Evolutionary conservation across 2,888 invertebrate genomes (phyloP), one percentile per base, ranked within the genome.

Genomic region (Temnothorax ravouxi): DNA sequence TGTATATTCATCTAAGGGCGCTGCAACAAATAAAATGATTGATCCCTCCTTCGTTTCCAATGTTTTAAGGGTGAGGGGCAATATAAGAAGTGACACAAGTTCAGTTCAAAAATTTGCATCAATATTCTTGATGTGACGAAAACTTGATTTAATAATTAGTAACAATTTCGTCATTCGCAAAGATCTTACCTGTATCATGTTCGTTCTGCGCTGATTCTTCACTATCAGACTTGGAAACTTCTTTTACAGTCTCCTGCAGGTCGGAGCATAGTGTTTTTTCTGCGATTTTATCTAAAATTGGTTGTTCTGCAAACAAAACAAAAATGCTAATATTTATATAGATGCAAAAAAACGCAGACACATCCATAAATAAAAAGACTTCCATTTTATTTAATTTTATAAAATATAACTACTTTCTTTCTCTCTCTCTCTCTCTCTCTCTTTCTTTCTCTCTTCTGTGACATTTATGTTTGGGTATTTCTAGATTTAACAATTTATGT

Each of bases 131-230:
- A 47, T 52, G 44, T 15, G 15, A 3, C 11, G 29, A 69, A 71
- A 66, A 38, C 56, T 25, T 54, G 13, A 9, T 83, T 75, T 64
- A 29, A 61, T 74, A 59, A 80, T 67, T 52, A 72, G 67, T 71
- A 77, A 87, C n/a, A 66, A 84, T 44, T 62, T 74, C 72, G 34
- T 85, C 77, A 66, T 71, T 62, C 29, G 71, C 62, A 62, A 86
- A 84, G 69, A 83, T 64, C 81, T 90, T 88, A 90, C 88, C 87
- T 88, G 82, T 44, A 52, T 44, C 44, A 15, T 72, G 74, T 47
- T 85, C 80, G 44, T 75, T 71, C 59, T 86, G 64, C 9, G 13
- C 29, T 44, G 3, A 2, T 71, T 80, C 54, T 72, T 72, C 80
- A 21, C 21, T 64, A n/a, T 34, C 21, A 69, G 67, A 5, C 50